Evolutionary conservation across 2,797 vertebrate species (phyloP).

Genomic region (Phalanger gymnotis): DNA sequence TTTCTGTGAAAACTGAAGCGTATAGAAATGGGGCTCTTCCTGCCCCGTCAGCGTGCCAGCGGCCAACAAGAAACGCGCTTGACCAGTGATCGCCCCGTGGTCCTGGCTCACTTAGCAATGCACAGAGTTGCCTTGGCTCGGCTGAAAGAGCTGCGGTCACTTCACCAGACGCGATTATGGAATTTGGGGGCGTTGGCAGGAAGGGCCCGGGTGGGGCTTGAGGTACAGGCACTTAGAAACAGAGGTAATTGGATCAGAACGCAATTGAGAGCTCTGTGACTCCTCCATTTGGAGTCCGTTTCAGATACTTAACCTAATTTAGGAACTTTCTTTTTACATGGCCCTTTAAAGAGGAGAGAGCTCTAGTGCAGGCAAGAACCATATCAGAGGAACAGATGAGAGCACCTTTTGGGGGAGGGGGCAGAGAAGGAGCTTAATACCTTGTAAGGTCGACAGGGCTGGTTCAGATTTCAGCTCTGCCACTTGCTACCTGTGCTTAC

Average conservation of each 20-base stretch:
- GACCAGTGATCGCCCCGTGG: slow-evolving; percentile 60
- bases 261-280: slow-evolving; percentile 69
- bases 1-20: slow-evolving; percentile 57
- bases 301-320: slow-evolving; percentile 65
- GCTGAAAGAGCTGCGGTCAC: slow-evolving; percentile 57
- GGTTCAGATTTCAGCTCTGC: background rate
- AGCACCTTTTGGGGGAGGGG: background rate
- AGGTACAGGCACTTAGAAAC: slow-evolving; percentile 70
- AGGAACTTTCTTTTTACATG: slow-evolving; percentile 43
- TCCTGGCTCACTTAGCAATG: slow-evolving; percentile 48
- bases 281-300: slow-evolving; percentile 54
- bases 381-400: slow-evolving; percentile 7
- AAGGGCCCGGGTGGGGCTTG: slow-evolving; percentile 70
- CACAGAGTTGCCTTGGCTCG: slow-evolving; percentile 59
- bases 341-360: slow-evolving; percentile 28
- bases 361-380: slow-evolving; percentile 37
- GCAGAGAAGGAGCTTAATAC: background rate
- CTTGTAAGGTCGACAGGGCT: background rate
- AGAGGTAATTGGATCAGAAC: slow-evolving; percentile 65
- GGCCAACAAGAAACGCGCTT: slow-evolving; percentile 69
- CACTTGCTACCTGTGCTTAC: background rate
- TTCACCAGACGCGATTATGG: slow-evolving; percentile 73
- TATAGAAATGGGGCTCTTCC: slow-evolving; percentile 13
- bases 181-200: slow-evolving; percentile 63
- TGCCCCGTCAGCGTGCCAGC: slow-evolving; percentile 67